Conservation (phyloP, 2,797 vertebrate species). For the Vipera ursinii region DNA sequence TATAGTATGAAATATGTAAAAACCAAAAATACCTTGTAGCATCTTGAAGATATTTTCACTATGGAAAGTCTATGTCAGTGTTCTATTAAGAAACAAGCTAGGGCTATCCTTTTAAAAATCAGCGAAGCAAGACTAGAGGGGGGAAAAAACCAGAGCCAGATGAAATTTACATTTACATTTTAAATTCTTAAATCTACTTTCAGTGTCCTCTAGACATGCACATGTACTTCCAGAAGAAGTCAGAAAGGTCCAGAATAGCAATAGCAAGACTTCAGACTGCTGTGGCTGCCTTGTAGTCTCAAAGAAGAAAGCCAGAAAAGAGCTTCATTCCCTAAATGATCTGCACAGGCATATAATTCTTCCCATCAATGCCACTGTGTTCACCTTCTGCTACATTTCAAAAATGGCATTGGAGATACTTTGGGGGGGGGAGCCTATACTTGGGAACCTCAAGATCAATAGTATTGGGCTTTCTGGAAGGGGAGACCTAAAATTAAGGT, state of each 20-base stretch:
- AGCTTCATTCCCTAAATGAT: neutral
- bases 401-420: neutral
- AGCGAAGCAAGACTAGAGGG: neutral
- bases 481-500: neutral
- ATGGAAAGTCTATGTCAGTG: neutral
- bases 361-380: conserved; percentile 13
- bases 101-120: neutral
- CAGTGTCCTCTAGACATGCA: neutral
- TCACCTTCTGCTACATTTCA: neutral
- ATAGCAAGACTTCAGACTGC: neutral
- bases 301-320: neutral
- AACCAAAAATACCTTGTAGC: neutral
- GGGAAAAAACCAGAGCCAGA: neutral
- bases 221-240: neutral
- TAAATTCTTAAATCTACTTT: neutral
- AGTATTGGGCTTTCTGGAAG: neutral
- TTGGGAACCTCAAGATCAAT: neutral
- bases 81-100: neutral
- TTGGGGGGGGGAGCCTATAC: neutral
- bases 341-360: neutral
- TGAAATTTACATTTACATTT: neutral
- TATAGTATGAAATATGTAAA: neutral
- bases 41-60: neutral
- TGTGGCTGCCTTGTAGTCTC: neutral
- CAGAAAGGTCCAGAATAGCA: neutral